Conservation (phyloP, 2,797 vertebrate genomes). For the Pogoniulus pusillus region DNA sequence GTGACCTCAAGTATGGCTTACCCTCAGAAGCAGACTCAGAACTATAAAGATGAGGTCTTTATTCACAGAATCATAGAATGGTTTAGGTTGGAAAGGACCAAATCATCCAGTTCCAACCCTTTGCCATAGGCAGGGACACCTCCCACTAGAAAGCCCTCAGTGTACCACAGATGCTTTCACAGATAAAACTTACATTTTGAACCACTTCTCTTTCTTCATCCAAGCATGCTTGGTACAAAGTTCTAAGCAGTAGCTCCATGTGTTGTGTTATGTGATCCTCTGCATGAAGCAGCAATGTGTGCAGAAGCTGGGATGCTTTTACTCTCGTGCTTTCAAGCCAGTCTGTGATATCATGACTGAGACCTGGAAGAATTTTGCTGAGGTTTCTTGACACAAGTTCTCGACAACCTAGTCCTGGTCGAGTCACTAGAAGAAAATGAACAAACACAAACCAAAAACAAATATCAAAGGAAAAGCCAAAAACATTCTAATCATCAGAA, state of each 20-base stretch:
- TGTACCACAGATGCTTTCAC: neutral
- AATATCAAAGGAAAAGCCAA: neutral
- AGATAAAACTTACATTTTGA: slow-evolving; percentile 80
- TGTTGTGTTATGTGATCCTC: slow-evolving; percentile 94
- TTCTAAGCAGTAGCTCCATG: slow-evolving; percentile 85
- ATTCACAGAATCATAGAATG: too few relatives aligned
- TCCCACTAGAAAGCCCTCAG: too few relatives aligned
- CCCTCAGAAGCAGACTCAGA: too few relatives aligned
- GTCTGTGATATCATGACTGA: slow-evolving; percentile 86
- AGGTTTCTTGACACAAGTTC: slow-evolving; percentile 93
- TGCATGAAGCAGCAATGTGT: slow-evolving; percentile 83
- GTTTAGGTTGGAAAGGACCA: too few relatives aligned
- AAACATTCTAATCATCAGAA: neutral
- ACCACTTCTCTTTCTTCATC: slow-evolving; percentile 84
- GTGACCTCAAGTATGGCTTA: too few relatives aligned
- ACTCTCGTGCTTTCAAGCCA: slow-evolving; percentile 89
- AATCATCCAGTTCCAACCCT: too few relatives aligned
- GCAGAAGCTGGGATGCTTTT: slow-evolving; percentile 87
- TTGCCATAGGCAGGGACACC: too few relatives aligned
- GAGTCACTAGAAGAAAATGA: slow-evolving; percentile 75
- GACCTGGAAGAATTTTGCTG: slow-evolving; percentile 86
- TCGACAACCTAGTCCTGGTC: slow-evolving; percentile 90
- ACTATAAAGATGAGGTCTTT: too few relatives aligned
- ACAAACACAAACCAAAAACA: neutral
- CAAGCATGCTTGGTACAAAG: slow-evolving; percentile 80